A percentile compares a stretch with the other conserved stretches of the same genome.
phyloP scores from a whole-genome alignment of 2,888 invertebrate genomes.

The Caradrina kadenii region DNA sequence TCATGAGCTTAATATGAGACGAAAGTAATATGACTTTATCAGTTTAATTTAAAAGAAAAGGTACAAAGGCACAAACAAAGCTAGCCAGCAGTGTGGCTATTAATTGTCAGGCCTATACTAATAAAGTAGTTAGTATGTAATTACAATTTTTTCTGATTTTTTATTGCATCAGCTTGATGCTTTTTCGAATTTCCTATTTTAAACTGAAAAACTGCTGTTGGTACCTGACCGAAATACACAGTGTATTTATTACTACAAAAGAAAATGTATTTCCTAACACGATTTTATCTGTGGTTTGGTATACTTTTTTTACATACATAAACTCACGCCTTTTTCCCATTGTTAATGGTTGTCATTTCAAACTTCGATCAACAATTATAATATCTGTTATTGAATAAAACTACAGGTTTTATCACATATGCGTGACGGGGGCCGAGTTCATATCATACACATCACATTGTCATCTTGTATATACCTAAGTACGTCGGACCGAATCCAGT shows the following conservation, averaged over 20 bases:
- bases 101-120: too few species aligned
- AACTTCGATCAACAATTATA: conserved; percentile 8
- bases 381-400: conserved; percentile 11
- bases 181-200: neutral
- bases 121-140: neutral
- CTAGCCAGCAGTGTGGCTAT: too few species aligned
- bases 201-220: neutral
- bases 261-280: conserved; percentile 10
- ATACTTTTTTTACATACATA: conserved; percentile 27
- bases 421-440: conserved; percentile 11
- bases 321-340: conserved; percentile 7
- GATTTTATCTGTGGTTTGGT: conserved; percentile 20
- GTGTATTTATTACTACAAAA: conserved; percentile 3
- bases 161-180: neutral
- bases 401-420: neutral
- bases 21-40: neutral
- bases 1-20: neutral
- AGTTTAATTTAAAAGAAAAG: neutral
- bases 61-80: neutral
- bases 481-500: conserved; percentile 19
- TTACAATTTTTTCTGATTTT: neutral
- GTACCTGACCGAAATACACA: conserved; percentile 1
- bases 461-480: conserved; percentile 29
- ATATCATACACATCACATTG: conserved; percentile 8
- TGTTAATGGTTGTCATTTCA: conserved; percentile 15